Conservation (phyloP, 2,797 vertebrate genomes). For the Halcyon chelicuti region DNA sequence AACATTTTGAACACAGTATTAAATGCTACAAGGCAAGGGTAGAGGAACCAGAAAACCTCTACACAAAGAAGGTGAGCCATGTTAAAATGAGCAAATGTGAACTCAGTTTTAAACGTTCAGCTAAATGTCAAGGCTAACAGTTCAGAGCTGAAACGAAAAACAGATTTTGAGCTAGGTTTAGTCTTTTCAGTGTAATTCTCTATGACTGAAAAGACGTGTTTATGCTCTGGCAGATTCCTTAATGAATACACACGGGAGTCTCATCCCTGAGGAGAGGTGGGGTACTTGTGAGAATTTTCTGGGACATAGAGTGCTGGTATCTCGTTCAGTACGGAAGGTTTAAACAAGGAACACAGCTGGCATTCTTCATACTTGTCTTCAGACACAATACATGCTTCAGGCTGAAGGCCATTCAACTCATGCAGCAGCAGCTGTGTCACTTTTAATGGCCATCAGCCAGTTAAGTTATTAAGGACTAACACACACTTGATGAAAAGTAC, state of each 20-base stretch:
- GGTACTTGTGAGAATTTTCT: neutral
- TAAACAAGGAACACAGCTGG: neutral
- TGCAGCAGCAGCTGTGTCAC: neutral
- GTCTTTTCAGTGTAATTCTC: neutral
- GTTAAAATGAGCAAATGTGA: neutral
- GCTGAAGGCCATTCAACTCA: neutral
- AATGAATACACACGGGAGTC: neutral
- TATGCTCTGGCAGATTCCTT: neutral
- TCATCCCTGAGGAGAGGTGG: neutral
- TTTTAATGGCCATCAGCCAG: neutral
- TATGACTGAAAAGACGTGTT: neutral
- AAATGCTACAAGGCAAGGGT: neutral
- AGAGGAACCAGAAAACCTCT: neutral
- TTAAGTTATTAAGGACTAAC: neutral
- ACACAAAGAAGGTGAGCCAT: neutral
- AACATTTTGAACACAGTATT: neutral
- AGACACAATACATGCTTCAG: fast-evolving
- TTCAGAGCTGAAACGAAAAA: neutral
- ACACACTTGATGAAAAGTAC: neutral
- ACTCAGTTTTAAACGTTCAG: neutral
- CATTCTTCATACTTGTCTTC: neutral
- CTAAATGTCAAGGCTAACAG: neutral
- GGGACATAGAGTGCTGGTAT: neutral
- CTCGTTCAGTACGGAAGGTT: neutral
- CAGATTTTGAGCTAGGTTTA: neutral